A percentile compares a stretch with the other conserved stretches of the same genome.
These are phyloP conservation scores for Serinus canaria DNA, from an alignment of 2,113 vertebrate genomes.

Conservation along the genomic window DNA sequence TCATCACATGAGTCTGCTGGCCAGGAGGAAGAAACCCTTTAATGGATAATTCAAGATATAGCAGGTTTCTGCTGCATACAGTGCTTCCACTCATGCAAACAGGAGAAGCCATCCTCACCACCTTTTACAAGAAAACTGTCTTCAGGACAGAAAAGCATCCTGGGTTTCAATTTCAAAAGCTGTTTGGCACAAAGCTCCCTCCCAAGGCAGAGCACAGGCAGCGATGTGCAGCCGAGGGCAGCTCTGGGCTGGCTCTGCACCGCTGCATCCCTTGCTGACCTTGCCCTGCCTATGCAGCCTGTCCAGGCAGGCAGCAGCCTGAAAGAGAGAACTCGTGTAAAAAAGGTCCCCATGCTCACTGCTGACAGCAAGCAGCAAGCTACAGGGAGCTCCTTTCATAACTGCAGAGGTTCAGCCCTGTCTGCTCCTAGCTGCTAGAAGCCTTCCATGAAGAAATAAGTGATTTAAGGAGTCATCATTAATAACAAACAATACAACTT, in stretches of 20 bases:
- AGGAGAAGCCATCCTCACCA: not conserved
- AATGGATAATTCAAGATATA: accelerated
- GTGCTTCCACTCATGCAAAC: not conserved
- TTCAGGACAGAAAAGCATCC: not conserved
- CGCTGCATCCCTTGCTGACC: not conserved
- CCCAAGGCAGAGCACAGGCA: not conserved
- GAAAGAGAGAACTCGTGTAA: accelerated
- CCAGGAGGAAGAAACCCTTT: not conserved
- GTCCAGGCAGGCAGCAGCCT: not conserved
- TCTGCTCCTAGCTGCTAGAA: not conserved
- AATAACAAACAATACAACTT: not conserved
- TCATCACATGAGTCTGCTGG: not conserved
- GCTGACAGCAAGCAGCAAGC: not conserved
- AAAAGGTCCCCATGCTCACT: not conserved
- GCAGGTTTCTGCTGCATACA: not conserved
- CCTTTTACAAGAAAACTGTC: not conserved
- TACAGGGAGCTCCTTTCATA: not conserved
- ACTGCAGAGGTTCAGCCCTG: not conserved
- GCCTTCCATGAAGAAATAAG: not conserved
- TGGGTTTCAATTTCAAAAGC: not conserved
- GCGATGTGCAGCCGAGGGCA: accelerated
- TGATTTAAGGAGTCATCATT: not conserved
- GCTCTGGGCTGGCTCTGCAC: not conserved
- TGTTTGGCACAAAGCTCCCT: not conserved
- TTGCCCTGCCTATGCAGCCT: not conserved